Evolutionary conservation across 1,140 invertebrate species (phyloP).

Genomic region (Lamellibrachia luymesi): DNA sequence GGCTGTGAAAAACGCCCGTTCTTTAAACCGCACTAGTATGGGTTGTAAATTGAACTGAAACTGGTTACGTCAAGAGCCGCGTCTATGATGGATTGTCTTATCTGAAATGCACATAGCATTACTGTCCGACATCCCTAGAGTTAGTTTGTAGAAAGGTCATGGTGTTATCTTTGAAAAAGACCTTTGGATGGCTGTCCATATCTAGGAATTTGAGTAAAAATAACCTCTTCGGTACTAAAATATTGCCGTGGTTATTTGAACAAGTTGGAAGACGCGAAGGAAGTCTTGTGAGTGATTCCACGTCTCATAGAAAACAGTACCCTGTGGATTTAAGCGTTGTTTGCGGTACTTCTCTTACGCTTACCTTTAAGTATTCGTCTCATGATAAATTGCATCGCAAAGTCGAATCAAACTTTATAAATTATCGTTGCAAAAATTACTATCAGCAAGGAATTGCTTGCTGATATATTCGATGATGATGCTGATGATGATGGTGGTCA

Average conservation of each 20-base stretch:
- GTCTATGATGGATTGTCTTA: not conserved
- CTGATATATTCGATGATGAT: too few species aligned
- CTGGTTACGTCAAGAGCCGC: not conserved
- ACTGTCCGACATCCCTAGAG: not conserved
- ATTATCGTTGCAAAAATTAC: too few species aligned
- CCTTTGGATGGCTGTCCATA: not conserved
- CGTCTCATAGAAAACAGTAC: not conserved
- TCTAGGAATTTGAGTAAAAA: not conserved
- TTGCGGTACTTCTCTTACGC: not conserved
- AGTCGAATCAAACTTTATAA: too few species aligned
- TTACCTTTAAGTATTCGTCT: not conserved
- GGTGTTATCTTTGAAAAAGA: not conserved
- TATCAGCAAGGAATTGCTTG: too few species aligned
- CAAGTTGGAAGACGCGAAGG: not conserved
- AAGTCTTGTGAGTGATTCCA: not conserved
- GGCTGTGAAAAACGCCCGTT: not conserved
- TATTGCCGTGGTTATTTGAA: not conserved
- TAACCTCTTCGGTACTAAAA: not conserved
- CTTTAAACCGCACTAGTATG: not conserved
- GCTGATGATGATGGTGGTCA: too few species aligned
- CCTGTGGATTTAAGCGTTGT: not conserved
- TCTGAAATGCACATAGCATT: not conserved
- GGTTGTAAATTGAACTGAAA: not conserved
- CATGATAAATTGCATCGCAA: too few species aligned
- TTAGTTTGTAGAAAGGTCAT: not conserved